Evolutionary conservation across 2,888 invertebrate species (phyloP), one percentile per base, ranked within the genome.

Genomic region (Tetropium fuscum): DNA sequence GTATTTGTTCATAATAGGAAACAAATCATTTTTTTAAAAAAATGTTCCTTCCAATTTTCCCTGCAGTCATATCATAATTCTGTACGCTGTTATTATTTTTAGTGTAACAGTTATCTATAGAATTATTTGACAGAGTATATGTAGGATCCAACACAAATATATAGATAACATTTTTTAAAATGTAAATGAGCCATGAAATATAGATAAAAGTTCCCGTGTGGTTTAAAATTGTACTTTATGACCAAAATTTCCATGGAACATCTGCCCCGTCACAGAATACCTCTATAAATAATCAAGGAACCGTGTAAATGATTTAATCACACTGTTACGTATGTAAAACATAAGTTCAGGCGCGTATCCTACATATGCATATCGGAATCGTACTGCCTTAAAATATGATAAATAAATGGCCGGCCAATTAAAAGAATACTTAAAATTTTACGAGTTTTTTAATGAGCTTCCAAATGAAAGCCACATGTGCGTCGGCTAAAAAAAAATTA

Each of bases 301-400:
- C 65, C 69, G 60, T 67, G 65, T 68, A 68, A 70, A 69, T 67
- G 69, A 68, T 71, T 69, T 69, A 71, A 72, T 69, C 60, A 60
- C 57, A 16, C 13, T 30, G 59, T 53, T 57, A 58, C 53, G 64
- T 59, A 58, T 68, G 63, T 66, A 62, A 57, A 55, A 63, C 69
- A 66, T 69, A 71, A 70, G 69, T 70, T 67, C 45, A 15, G 36
- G 11, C 44, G 18, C 44, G 32, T 32, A 43, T 43, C 13, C 41
- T 6, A 15, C 41, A 22, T 13, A 30, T 25, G 43, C 18, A 16
- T 34, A 25, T 49, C 7, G 22, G 34, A 48, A 47, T 27, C 41
- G 53, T 22, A 36, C 41, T n/a, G 53, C 60, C 55, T 58, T 54
- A 58, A 72, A 68, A 62, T 66, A 71, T 66, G 64, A 66, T 60